These are phyloP conservation scores for Drosophila bipectinata DNA, from an alignment of 1,140 invertebrate species.

Conservation along the genomic window DNA sequence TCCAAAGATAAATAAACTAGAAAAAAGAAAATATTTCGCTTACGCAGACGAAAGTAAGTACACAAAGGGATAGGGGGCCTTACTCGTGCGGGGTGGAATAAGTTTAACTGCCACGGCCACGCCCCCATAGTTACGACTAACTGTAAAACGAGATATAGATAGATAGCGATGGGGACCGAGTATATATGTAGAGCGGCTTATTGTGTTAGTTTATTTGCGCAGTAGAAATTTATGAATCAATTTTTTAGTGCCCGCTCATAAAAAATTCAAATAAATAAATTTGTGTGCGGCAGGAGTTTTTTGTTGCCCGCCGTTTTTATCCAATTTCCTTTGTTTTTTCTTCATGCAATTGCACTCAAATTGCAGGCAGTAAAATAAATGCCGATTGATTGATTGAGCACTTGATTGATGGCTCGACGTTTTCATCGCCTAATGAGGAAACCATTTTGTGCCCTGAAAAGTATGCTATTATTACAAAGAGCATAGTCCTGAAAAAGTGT, in stretches of 20 bases:
- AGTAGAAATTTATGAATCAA: slow-evolving; percentile 41
- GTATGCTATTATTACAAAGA: slow-evolving; percentile 24
- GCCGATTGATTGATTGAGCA: slow-evolving; percentile 61
- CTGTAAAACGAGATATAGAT: slow-evolving; percentile 40
- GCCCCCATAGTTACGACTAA: slow-evolving; percentile 27
- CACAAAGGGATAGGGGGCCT: slow-evolving; percentile 8
- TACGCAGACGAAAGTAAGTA: slow-evolving; percentile 32
- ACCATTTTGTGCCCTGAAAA: slow-evolving; percentile 32
- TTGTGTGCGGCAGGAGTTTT: slow-evolving; percentile 12
- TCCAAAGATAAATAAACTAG: slow-evolving; percentile 22
- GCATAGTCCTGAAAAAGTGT: slow-evolving; percentile 2
- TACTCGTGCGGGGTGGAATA: neutral
- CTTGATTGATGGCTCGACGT: slow-evolving; percentile 53
- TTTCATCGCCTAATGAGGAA: slow-evolving; percentile 48
- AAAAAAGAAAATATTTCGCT: slow-evolving; percentile 31
- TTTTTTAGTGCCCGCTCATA: slow-evolving; percentile 38
- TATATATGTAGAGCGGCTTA: slow-evolving; percentile 10
- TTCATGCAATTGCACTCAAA: slow-evolving; percentile 46
- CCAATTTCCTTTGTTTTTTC: neutral
- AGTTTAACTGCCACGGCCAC: slow-evolving; percentile 28
- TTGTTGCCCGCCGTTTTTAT: slow-evolving; percentile 6
- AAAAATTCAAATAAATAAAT: slow-evolving; percentile 45
- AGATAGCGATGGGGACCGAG: neutral
- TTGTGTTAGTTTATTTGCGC: slow-evolving; percentile 48
- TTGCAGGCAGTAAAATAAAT: slow-evolving; percentile 60